Base-by-base conservation (phyloP, 2,797 vertebrate species). In the Bradypodion pumilum region DNA sequence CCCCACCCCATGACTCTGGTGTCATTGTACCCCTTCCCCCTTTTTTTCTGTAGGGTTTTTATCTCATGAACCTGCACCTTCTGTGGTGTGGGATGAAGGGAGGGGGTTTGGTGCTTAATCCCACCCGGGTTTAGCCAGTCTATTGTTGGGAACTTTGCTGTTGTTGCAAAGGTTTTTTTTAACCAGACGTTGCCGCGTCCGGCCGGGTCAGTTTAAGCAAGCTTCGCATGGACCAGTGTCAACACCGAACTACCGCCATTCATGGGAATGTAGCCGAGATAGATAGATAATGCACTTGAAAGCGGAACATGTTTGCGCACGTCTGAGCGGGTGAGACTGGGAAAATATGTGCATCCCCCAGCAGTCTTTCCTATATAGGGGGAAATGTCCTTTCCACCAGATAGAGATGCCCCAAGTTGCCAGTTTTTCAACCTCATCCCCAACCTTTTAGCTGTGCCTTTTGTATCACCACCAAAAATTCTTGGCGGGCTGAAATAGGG, bases 51-150 rank as follows among this genome's bases (percentile, higher is more conserved):
- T 80, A 4, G 59, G 73, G 40, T 60, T 70, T 70, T 81, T 19
- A 74, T 56, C 59, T 49, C 32, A 59, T 7, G n/a, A n/a, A 62
- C 72, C 37, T 23, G 37, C 19, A 27, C 78, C 35, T 80, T 46
- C 60, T 63, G 66, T 44, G 0, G 10, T n/a, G n/a, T n/a, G n/a
- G n/a, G n/a, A n/a, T n/a, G n/a, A n/a, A n/a, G n/a, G n/a, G n/a
- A n/a, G 88, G 90, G 87, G 90, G 91, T 89, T 56, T 15, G 12
- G 60, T 15, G 69, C 68, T 85, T 93, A 93, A 93, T 93, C 91
- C 91, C 87, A 25, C 74, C 75, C 6, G 1, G 77, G 87, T 89
- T 90, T 3, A 12, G 23, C 75, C 1, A 87, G 49, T 25, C 65
- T 83, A 82, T 69, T 1, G 42, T 70, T 4, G 63, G 68, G 4